Base-by-base conservation (phyloP, 2,797 vertebrate species). In the Okamejei kenojei region DNA sequence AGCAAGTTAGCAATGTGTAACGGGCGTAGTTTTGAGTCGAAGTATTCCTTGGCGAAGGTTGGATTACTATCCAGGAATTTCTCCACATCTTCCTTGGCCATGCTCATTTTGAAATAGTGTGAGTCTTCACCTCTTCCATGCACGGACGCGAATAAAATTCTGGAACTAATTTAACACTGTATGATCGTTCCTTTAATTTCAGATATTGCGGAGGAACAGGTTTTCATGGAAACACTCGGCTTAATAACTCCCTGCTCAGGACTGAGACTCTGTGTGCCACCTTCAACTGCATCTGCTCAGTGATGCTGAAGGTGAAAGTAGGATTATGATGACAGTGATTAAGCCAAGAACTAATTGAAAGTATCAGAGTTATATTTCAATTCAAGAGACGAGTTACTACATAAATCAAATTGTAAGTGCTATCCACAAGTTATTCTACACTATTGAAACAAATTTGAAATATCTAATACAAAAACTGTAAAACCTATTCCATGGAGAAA, bases 51-150 rank as follows among this genome's bases (percentile, higher is more conserved):
- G 94, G 98, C 97, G 45, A 98, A 98, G 93, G 95, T 93, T 0
- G 97, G 96, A 94, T 98, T 97, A 29, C 96, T 96, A 63, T 98
- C 97, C 95, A 98, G 95, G 95, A 97, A 98, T 95, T 97, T 96
- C 95, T 98, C 97, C 0, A 97, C 98, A 84, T 96, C 95, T 3
- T 97, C 97, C 54, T 96, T 38, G 23, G 68, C 74, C 54, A 17
- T 3, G 38, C 35, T 63, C 90, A 92, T 92, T 45, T 73, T 92
- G 4, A 23, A 54, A 76, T 29, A 45, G 17, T 45, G 10, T 58
- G 35, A 74, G 13, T 90, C n/a, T 21, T 71, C 7, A 54, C 26
- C 71, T 76, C 38, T n/a, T 15, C 23, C 35, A 73, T 71, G 1
- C 65, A 54, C 23, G 17, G 6, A 38, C 45, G 17, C 9, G 45